phyloP scores from a whole-genome alignment of 2,797 vertebrate species.

The Potorous gilbertii region DNA sequence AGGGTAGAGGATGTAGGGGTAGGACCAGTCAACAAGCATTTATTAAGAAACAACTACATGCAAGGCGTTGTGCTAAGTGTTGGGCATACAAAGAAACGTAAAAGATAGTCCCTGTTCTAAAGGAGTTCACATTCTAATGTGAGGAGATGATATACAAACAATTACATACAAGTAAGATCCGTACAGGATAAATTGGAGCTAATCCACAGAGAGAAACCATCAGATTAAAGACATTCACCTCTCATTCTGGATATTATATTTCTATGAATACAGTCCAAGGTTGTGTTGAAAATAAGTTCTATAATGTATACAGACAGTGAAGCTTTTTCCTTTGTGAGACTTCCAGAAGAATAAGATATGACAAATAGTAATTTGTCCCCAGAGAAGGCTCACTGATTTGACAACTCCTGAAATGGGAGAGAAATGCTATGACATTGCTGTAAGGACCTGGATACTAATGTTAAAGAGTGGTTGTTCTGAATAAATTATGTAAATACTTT shows the following conservation, averaged over 20 bases:
- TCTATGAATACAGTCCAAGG: background rate
- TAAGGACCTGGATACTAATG: slow-evolving; percentile 56
- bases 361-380: slow-evolving; percentile 66
- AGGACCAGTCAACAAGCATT: background rate
- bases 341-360: slow-evolving; percentile 49
- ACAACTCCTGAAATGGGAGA: slow-evolving; percentile 73
- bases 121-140: background rate
- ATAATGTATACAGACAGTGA: background rate
- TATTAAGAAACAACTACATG: background rate
- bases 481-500: slow-evolving; percentile 66
- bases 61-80: background rate
- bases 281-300: background rate
- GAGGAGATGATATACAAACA: background rate
- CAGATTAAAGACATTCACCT: background rate
- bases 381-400: slow-evolving; percentile 69
- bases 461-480: slow-evolving; percentile 67
- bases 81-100: background rate
- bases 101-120: background rate
- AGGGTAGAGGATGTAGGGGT: background rate
- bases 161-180: background rate
- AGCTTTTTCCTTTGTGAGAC: background rate
- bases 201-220: background rate
- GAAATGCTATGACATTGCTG: slow-evolving; percentile 75
- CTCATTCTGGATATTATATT: background rate
- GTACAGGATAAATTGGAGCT: background rate